These are phyloP conservation scores for Trematocara macrostoma DNA, from an alignment of 2,113 vertebrate genomes.

Conservation along the genomic window DNA sequence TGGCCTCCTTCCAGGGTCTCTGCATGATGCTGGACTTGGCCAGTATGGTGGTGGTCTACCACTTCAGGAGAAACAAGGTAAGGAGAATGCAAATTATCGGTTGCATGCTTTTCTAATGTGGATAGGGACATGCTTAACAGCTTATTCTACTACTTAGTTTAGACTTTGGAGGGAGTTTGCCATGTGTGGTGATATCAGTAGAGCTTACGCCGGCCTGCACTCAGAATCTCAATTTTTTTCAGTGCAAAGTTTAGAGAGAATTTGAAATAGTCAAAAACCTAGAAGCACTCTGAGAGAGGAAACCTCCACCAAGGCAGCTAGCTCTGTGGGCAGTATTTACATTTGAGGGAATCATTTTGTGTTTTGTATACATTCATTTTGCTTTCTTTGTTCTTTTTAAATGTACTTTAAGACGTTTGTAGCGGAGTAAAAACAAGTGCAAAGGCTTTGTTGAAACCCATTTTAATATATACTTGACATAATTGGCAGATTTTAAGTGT, in stretches of 20 bases:
- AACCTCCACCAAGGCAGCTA: background rate
- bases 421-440: background rate
- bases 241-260: background rate
- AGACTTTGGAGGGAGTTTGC: background rate
- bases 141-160: background rate
- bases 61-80: conserved; percentile 93
- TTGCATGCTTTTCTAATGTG: background rate
- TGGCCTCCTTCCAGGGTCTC: conserved; percentile 90
- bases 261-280: background rate
- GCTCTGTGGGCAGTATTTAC: background rate
- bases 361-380: background rate
- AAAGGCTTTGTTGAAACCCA: background rate
- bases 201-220: background rate
- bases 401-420: rapidly evolving
- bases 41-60: conserved; percentile 91
- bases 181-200: background rate
- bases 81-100: background rate
- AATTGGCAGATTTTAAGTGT: background rate
- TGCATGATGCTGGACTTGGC: conserved; percentile 89
- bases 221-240: background rate
- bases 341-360: background rate
- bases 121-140: background rate
- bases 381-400: background rate
- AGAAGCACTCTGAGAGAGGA: background rate
- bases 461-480: background rate